Evolutionary conservation across 2,113 vertebrate genomes (phyloP).

Genomic region (Gasterosteus aculeatus): DNA sequence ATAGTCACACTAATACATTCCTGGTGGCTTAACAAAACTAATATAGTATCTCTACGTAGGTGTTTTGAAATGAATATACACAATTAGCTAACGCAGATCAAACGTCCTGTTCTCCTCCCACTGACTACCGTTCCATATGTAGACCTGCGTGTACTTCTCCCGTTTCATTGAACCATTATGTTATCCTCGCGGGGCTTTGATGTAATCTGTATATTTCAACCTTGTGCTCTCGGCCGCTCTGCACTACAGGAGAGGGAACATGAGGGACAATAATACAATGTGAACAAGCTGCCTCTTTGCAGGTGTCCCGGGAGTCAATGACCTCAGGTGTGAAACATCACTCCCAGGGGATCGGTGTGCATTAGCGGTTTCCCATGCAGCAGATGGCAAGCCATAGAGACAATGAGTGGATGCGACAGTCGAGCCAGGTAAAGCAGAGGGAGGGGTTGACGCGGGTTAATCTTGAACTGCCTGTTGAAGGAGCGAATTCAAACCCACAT

Average conservation of each 20-base stretch:
- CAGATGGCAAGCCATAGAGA: conserved; percentile 66
- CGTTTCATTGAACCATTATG: not conserved
- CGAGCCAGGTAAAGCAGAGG: conserved; percentile 58
- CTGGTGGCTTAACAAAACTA: not conserved
- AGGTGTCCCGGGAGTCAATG: conserved; percentile 62
- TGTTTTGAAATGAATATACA: not conserved
- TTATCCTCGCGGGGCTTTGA: not conserved
- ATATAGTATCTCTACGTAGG: not conserved
- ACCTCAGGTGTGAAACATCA: conserved; percentile 68
- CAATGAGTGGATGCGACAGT: conserved; percentile 68
- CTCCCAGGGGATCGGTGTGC: conserved; percentile 45
- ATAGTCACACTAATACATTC: not conserved
- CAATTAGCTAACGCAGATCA: not conserved
- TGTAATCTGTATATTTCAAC: conserved; percentile 2
- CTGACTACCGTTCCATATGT: not conserved
- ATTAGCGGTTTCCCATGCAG: conserved; percentile 56
- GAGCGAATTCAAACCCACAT: conserved; percentile 4
- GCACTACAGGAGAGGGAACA: not conserved
- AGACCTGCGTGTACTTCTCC: not conserved
- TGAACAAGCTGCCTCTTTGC: conserved; percentile 39
- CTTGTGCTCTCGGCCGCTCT: not conserved
- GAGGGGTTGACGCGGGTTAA: conserved; percentile 41
- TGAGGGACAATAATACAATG: conserved; percentile 10
- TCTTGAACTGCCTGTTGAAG: conserved; percentile 23
- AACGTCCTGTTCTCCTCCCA: not conserved